Base-by-base conservation (phyloP, 64 coral and sea anemone genomes). In the Trachythela sp. region DNA sequence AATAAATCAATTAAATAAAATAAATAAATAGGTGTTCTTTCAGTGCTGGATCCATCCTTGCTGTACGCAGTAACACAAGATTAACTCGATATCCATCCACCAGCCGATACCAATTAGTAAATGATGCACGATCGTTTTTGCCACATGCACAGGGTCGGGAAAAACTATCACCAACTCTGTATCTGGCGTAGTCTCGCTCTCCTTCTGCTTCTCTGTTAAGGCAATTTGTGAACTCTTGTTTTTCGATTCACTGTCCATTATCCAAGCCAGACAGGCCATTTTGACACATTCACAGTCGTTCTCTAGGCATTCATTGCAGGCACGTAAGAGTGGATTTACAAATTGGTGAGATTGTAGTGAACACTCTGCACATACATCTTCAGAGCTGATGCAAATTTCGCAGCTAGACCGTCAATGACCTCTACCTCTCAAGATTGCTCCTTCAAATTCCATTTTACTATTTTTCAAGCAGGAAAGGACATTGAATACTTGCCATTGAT, bases 61-160 rank as follows among this genome's bases (percentile, higher is more conserved):
- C 83, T 20, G 83, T 92, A 17, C 91, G 58, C 38, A 92, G 87
- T 35, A 92, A 11, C 70, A 92, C 91, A 92, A 92, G 87, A 50
- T 93, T 93, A 39, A 93, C 42, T 30, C 87, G 87, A 84, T 90
- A 56, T 32, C 88, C 92, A 90, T 93, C 92, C 33, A 90, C 48
- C 30, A 93, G 50, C 10, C 92, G 84, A 54, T 90, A 93, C 88
- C 92, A 93, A 59, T 87, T 93, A 22, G 88, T 84, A 93, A 93
- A 93, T 24, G 88, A 93, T 93, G 41, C 92, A 36, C 92, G 48
- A 33, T 93, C 92, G 87, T 90, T 90, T 93, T 93, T 32, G 88
- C 92, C 30, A 54, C 48, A 90, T 93, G 92, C 9, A 93, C 92
- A 41, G 88, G 20, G 27, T 93, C 92, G 39, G 88, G 84, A 40